A percentile compares a stretch with the other conserved stretches of the same genome.
Conservation (phyloP, 2,888 invertebrate species). For the Mimas tiliae region DNA sequence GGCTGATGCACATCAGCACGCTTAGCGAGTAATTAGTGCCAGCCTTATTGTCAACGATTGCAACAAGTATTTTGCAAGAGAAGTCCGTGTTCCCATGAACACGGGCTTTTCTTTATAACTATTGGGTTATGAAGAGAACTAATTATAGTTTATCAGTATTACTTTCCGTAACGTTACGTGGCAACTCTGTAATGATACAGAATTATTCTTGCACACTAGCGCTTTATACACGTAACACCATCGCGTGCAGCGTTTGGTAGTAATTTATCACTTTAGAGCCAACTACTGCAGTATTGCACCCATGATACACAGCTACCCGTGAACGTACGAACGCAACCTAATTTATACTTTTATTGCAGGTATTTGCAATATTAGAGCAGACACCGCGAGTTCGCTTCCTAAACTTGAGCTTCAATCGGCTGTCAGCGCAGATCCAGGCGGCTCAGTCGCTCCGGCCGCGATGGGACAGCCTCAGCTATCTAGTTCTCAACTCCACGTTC, state of each 20-base stretch:
- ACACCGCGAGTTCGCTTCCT: constrained; percentile 96
- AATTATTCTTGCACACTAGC: constrained; percentile 14
- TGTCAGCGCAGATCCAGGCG: constrained; percentile 88
- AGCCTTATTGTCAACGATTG: constrained; percentile 30
- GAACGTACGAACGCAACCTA: constrained; percentile 22
- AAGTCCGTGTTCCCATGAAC: constrained; percentile 43
- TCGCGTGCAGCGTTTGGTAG: constrained; percentile 9
- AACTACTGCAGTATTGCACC: constrained; percentile 16
- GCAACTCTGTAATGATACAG: constrained; percentile 37
- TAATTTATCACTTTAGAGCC: neutral
- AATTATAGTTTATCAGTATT: constrained; percentile 43
- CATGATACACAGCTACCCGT: too few relatives aligned
- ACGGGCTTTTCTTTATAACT: too few relatives aligned
- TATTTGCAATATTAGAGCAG: constrained; percentile 93
- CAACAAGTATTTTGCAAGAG: constrained; percentile 36
- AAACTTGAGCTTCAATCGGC: constrained; percentile 95
- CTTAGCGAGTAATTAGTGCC: constrained; percentile 27
- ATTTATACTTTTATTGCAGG: constrained; percentile 71
- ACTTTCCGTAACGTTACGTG: constrained; percentile 44
- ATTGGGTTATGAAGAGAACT: constrained; percentile 41
- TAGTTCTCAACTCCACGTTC: constrained; percentile 94
- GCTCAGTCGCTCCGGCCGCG: constrained; percentile 76
- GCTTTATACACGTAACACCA: constrained; percentile 14
- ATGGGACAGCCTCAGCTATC: constrained; percentile 88
- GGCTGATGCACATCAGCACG: constrained; percentile 8